phyloP scores from a whole-genome alignment of 2,113 vertebrate species.

The Grallaria varia region DNA sequence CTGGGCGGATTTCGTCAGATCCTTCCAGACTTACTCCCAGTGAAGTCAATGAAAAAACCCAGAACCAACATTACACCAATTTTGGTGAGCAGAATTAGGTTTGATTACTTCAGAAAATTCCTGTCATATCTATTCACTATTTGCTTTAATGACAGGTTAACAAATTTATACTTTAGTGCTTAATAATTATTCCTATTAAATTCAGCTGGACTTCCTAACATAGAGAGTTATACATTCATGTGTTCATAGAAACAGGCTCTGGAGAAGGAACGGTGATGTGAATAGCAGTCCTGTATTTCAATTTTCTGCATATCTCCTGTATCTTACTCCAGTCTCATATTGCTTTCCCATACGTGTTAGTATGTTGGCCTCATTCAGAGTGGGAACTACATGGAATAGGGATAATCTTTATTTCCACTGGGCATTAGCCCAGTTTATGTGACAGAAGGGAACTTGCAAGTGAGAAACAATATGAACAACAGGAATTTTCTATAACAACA shows the following conservation, averaged over 20 bases:
- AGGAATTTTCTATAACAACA: neutral
- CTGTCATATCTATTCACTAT: neutral
- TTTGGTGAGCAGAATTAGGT: neutral
- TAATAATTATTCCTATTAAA: neutral
- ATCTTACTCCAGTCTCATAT: neutral
- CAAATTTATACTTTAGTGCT: accelerated
- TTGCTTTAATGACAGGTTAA: neutral
- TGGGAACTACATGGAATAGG: neutral
- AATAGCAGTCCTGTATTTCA: neutral
- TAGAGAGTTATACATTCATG: neutral
- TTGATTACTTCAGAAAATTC: neutral
- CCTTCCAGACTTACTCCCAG: neutral
- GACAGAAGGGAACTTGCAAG: neutral
- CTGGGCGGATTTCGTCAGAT: neutral
- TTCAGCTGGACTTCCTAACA: neutral
- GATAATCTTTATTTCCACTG: neutral
- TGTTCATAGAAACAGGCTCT: neutral
- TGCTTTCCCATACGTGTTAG: neutral
- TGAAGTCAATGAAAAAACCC: neutral
- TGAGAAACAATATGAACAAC: neutral
- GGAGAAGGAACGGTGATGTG: neutral
- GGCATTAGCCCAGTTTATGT: neutral
- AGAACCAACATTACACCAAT: neutral
- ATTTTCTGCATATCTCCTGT: neutral
- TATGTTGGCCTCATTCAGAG: neutral